These are phyloP conservation scores for Bacillus rossius DNA, from an alignment of 1,140 invertebrate species.

Conservation along the genomic window DNA sequence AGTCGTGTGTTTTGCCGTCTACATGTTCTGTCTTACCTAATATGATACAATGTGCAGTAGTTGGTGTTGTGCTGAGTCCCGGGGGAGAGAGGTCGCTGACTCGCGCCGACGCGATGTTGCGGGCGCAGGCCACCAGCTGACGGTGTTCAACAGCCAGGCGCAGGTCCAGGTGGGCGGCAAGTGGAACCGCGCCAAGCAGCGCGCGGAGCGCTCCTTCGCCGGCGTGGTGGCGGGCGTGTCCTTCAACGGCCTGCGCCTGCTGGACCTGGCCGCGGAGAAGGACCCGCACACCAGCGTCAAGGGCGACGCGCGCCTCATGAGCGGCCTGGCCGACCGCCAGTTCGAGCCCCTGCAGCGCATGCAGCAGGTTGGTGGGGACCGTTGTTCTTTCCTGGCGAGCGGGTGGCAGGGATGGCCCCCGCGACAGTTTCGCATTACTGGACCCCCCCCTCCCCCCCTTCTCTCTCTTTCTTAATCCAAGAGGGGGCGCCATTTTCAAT, in stretches of 20 bases:
- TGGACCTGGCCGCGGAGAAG: slow-evolving; percentile 79
- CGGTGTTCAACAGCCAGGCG: slow-evolving; percentile 89
- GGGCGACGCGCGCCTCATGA: slow-evolving; percentile 48
- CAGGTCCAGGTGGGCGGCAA: slow-evolving; percentile 86
- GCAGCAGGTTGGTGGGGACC: slow-evolving; percentile 69
- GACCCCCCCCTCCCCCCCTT: too few relatives aligned
- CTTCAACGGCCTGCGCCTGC: slow-evolving; percentile 75
- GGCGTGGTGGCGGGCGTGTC: slow-evolving; percentile 86
- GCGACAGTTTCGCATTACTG: too few relatives aligned
- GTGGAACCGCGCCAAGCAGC: slow-evolving; percentile 56
- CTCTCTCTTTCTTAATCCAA: too few relatives aligned
- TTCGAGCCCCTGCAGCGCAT: slow-evolving; percentile 68
- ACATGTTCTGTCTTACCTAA: too few relatives aligned
- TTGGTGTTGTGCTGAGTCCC: too few relatives aligned
- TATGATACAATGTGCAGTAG: too few relatives aligned
- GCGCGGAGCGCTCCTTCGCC: slow-evolving; percentile 71
- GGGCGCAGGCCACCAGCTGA: slow-evolving; percentile 71
- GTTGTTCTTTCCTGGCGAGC: too few relatives aligned
- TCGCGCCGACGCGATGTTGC: too few relatives aligned
- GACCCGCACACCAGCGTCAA: slow-evolving; percentile 50
- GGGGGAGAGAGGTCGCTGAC: too few relatives aligned
- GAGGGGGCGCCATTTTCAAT: too few relatives aligned
- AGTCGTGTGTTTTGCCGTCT: too few relatives aligned
- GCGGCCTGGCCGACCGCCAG: slow-evolving; percentile 59
- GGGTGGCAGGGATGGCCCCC: too few relatives aligned